phyloP scores from a whole-genome alignment of 2,113 vertebrate species.

The Istiophorus platypterus region DNA sequence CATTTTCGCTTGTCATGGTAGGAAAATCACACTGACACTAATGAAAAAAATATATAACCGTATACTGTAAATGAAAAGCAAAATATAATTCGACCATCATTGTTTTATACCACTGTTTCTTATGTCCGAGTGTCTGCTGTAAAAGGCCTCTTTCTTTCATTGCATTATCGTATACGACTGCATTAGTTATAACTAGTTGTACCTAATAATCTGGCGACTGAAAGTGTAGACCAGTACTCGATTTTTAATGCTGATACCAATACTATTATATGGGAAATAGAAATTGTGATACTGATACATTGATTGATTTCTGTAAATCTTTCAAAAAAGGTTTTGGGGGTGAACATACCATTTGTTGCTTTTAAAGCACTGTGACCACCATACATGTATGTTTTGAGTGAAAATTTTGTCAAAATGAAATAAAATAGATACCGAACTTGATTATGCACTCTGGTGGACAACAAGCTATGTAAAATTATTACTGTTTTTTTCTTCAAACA shows the following conservation, averaged over 20 bases:
- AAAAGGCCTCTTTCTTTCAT: neutral
- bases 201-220: neutral
- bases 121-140: neutral
- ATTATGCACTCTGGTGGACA: no score
- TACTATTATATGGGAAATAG: neutral
- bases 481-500: no score
- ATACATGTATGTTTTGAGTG: no score
- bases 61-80: no score
- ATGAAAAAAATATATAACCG: no score
- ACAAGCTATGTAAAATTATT: no score
- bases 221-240: neutral
- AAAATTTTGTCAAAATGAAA: no score
- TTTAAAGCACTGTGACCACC: neutral
- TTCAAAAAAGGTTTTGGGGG: no score
- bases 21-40: no score
- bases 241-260: neutral
- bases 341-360: neutral
- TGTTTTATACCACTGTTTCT: neutral
- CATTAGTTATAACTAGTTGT: neutral
- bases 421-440: no score
- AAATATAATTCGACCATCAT: neutral
- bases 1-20: no score
- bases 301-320: neutral
- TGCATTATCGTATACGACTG: neutral
- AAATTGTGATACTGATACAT: neutral